phyloP scores from a whole-genome alignment of 2,113 vertebrate species.

The Crotalus tigris region DNA sequence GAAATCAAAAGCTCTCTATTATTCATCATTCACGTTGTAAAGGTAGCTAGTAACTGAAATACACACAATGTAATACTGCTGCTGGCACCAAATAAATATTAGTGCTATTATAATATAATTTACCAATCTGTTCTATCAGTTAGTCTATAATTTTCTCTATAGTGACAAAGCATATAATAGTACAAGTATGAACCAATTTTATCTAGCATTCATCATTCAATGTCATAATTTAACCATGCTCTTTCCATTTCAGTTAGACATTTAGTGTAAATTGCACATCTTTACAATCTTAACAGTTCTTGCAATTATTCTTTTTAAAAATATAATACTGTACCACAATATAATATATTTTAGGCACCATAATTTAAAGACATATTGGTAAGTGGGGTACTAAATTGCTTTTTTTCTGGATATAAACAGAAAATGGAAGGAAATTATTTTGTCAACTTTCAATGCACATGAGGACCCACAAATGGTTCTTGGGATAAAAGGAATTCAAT shows the following conservation, averaged over 20 bases:
- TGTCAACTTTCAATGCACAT: slow-evolving; percentile 17
- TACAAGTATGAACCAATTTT: fast-evolving
- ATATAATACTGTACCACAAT: slow-evolving; percentile 45
- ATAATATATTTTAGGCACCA: slow-evolving; percentile 39
- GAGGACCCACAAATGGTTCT: background rate
- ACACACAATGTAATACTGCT: background rate
- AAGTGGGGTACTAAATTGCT: background rate
- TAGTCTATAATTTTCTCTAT: background rate
- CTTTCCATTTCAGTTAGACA: slow-evolving; percentile 8
- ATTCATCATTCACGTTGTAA: background rate
- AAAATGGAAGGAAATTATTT: background rate
- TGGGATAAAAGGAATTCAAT: background rate
- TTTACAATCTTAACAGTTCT: slow-evolving; percentile 42
- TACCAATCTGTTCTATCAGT: background rate
- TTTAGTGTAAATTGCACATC: slow-evolving; percentile 34
- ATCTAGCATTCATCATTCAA: slow-evolving; percentile 19
- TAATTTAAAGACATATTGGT: slow-evolving; percentile 28
- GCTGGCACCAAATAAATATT: slow-evolving; percentile 18
- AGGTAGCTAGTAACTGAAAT: background rate
- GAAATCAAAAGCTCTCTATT: background rate
- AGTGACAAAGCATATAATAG: background rate
- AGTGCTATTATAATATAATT: slow-evolving; percentile 22
- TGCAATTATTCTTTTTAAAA: slow-evolving; percentile 45
- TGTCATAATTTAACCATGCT: background rate
- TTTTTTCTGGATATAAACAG: slow-evolving; percentile 12